Percentiles rank a stretch among this genome's conserved stretches.
Conservation (phyloP, 2,113 vertebrate species). For the Syngnathus scovelli region DNA sequence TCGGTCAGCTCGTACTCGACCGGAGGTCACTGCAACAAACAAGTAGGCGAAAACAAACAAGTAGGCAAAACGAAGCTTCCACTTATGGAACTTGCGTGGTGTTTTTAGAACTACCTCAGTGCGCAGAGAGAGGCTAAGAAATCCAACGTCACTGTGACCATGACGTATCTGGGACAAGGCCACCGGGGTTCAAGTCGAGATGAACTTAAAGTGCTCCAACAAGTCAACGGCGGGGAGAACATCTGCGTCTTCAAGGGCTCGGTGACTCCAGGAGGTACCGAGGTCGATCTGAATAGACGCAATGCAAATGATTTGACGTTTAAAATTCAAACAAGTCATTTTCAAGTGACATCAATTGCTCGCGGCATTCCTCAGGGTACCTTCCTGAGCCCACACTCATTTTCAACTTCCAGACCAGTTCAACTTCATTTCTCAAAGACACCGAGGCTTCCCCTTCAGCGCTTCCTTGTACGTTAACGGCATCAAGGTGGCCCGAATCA, state of each 20-base stretch:
- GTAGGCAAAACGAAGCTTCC: no score
- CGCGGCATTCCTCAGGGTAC: no score
- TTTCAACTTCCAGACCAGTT: slow-evolving; percentile 65
- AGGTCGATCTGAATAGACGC: not conserved
- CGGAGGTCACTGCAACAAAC: slow-evolving; percentile 31
- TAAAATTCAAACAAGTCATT: not conserved
- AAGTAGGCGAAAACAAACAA: slow-evolving; percentile 29
- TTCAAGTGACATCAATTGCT: no score
- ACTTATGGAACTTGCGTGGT: not conserved
- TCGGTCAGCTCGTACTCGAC: slow-evolving; percentile 56
- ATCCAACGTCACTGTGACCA: slow-evolving; percentile 70
- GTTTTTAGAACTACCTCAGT: slow-evolving; percentile 50
- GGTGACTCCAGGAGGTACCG: slow-evolving; percentile 67
- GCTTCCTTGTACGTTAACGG: slow-evolving; percentile 69
- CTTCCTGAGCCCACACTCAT: not conserved
- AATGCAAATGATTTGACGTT: not conserved
- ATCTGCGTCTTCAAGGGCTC: slow-evolving; percentile 74
- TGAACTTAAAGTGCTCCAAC: slow-evolving; percentile 75
- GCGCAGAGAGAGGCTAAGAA: slow-evolving; percentile 54
- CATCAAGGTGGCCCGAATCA: slow-evolving; percentile 68
- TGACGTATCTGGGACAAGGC: slow-evolving; percentile 70
- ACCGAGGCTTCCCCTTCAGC: slow-evolving; percentile 73
- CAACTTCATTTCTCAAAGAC: slow-evolving; percentile 72
- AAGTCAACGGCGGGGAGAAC: slow-evolving; percentile 74
- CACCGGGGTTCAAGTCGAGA: slow-evolving; percentile 46